These are phyloP conservation scores for Ovis canadensis DNA, from an alignment of 2,113 vertebrate species.

Conservation along the genomic window DNA sequence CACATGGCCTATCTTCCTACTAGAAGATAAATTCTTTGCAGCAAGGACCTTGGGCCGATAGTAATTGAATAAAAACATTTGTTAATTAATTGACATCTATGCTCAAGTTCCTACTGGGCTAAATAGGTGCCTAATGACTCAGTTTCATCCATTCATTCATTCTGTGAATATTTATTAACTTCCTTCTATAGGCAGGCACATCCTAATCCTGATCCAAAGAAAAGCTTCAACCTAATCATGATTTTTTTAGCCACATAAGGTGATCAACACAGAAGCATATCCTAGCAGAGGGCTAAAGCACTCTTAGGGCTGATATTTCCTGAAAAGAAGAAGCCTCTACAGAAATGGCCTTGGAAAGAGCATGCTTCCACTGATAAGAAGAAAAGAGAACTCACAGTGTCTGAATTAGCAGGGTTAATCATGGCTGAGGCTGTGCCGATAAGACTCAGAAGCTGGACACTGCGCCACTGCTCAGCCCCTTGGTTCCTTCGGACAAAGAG, in stretches of 20 bases:
- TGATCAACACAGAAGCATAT: background rate
- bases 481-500: conserved; percentile 90
- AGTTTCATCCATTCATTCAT: background rate
- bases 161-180: conserved; percentile 5
- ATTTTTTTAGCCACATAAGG: background rate
- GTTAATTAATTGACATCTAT: background rate
- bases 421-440: conserved; percentile 83
- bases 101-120: background rate
- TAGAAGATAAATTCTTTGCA: background rate
- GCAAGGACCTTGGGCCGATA: background rate
- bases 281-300: background rate
- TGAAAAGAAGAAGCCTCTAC: background rate
- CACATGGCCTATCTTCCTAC: background rate
- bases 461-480: conserved; percentile 89
- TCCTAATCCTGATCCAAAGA: conserved; percentile 7
- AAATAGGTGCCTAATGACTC: background rate
- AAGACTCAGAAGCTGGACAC: conserved; percentile 91
- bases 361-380: background rate
- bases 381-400: conserved; percentile 83
- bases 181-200: background rate
- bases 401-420: conserved; percentile 86
- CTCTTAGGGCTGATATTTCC: background rate
- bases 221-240: background rate
- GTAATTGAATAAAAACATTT: background rate
- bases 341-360: background rate